These are phyloP conservation scores for Scarus forsteni DNA, from an alignment of 2,797 vertebrate species.

Conservation along the genomic window DNA sequence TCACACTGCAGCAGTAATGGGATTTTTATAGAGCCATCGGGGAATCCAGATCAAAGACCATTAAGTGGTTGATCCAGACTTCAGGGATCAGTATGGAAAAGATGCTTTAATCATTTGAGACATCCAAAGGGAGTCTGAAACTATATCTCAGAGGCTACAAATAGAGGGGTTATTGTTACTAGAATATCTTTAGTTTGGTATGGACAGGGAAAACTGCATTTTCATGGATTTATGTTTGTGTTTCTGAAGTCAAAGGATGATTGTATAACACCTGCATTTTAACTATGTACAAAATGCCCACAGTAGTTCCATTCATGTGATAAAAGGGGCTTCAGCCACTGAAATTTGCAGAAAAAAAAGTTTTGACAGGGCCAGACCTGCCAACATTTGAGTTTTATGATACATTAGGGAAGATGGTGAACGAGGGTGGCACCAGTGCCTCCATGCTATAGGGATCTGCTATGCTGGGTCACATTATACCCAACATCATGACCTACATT, in stretches of 20 bases:
- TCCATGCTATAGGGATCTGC: no score
- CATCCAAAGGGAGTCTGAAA: constrained; percentile 21
- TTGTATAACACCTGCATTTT: constrained; percentile 15
- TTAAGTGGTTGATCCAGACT: constrained; percentile 38
- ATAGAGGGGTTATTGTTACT: constrained; percentile 39
- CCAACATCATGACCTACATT: no score
- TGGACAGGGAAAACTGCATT: constrained; percentile 13
- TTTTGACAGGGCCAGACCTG: no score
- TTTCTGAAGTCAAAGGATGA: constrained; percentile 22
- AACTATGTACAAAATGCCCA: constrained; percentile 36
- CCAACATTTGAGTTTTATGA: no score
- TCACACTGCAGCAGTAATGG: constrained; percentile 33
- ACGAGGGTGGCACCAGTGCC: no score
- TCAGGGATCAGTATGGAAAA: constrained; percentile 42
- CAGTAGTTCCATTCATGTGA: constrained; percentile 2
- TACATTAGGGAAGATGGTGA: no score
- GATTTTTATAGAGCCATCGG: constrained; percentile 33
- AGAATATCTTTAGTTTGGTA: constrained; percentile 10
- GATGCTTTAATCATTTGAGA: constrained; percentile 46
- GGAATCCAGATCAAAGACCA: constrained; percentile 48
- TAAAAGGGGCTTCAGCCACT: not conserved
- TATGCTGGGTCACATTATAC: no score
- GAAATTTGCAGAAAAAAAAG: constrained; percentile 13
- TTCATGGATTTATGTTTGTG: constrained; percentile 8
- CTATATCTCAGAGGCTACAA: constrained; percentile 27